Conservation (phyloP, 2,113 vertebrate genomes). For the Helogale parvula region DNA sequence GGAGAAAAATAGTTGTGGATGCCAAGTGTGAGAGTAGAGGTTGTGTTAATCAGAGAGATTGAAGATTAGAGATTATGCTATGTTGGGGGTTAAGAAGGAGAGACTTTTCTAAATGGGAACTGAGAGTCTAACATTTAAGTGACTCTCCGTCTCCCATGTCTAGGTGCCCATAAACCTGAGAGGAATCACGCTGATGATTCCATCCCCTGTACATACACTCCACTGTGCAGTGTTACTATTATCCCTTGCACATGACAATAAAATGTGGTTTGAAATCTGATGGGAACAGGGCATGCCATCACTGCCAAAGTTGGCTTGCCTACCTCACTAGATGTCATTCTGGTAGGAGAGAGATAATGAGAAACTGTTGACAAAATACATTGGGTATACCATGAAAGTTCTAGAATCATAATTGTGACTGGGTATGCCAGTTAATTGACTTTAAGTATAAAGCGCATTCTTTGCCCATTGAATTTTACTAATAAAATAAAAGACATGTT, state of each 20-base stretch:
- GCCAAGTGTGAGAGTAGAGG: constrained; percentile 14
- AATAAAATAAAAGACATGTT: background rate
- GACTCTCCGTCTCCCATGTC: background rate
- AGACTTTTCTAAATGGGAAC: background rate
- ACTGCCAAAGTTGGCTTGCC: background rate
- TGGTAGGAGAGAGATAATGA: background rate
- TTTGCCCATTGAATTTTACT: constrained; percentile 10
- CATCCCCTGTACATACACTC: background rate
- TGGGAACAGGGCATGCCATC: background rate
- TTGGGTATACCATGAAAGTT: background rate
- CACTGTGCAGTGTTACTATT: background rate
- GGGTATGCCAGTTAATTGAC: background rate
- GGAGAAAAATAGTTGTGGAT: background rate
- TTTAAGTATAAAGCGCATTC: constrained; percentile 24
- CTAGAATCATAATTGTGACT: constrained; percentile 30
- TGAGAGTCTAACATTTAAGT: background rate
- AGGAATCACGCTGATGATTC: background rate
- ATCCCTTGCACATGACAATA: background rate
- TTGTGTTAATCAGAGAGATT: background rate
- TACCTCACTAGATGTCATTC: background rate
- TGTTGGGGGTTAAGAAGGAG: background rate
- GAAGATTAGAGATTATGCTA: background rate
- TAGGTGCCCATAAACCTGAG: background rate
- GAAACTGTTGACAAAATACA: background rate
- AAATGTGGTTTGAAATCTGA: background rate